Base-by-base conservation (phyloP, 1,140 invertebrate species). In the Drosophila ogumai region DNA sequence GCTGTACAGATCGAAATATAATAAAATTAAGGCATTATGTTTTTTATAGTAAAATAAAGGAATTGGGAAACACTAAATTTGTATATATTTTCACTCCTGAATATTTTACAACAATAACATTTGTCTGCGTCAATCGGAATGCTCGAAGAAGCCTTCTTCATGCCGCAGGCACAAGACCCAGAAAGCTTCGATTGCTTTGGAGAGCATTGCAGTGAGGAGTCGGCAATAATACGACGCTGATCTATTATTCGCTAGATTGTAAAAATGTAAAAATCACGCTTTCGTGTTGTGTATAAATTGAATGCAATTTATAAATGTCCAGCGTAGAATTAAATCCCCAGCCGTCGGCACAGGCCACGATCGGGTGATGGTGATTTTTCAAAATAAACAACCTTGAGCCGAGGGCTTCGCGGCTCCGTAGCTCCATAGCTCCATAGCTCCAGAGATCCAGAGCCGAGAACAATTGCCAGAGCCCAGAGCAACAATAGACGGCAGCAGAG, bases 251-350 rank as follows among this genome's bases (percentile, higher is more conserved):
- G 79, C 85, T 68, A 88, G 85, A 85, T 88, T 90, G 85, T 88
- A 90, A 90, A 90, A 88, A 88, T 88, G 78, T 88, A 88, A 88
- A 88, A 88, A 88, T 88, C 85, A 88, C 85, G 85, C 85, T 88
- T 88, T 88, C 85, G 85, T 88, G 85, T 88, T 90, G 85, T 90
- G 69, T 88, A 88, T 88, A 88, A 88, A 88, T 88, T 88, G 85
- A 90, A 81, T 81, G 81, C 85, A 88, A 88, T 88, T 88, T 88
- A 88, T 88, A 88, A 88, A 88, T 88, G 85, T 88, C 85, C 81
- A 84, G 85, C 78, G 74, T 75, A 75, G 85, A 90, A 88, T 88
- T 88, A 88, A 88, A 90, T 88, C 77, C 85, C 85, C 87, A 79
- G 52, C 85, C 72, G 68, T 80, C 67, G 73, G 65, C 80, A 82